Conservation (phyloP, 35 echinoderm and acorn worm species). For the Ophiothrix spiculata region DNA sequence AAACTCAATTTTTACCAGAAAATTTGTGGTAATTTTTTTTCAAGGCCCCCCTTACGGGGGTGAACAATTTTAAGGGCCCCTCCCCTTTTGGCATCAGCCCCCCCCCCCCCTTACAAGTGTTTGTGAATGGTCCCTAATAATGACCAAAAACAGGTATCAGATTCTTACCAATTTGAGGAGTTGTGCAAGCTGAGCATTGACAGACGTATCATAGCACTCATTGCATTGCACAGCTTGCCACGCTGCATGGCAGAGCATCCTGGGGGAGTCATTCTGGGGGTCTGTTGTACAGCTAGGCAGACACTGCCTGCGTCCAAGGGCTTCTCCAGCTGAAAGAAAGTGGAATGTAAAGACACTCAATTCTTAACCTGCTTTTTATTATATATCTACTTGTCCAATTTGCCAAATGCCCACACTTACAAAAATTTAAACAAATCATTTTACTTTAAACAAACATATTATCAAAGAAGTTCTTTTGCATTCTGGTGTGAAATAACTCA, state of each 20-base stretch:
- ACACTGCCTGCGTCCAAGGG: neutral
- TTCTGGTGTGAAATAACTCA: too few relatives aligned
- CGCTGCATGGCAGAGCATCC: neutral
- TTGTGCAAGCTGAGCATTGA: neutral
- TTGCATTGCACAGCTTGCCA: neutral
- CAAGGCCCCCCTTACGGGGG: neutral
- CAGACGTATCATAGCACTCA: neutral
- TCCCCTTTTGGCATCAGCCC: neutral
- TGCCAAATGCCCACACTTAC: too few relatives aligned
- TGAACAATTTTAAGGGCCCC: neutral
- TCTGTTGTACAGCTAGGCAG: neutral
- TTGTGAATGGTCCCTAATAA: neutral
- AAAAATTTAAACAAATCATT: too few relatives aligned
- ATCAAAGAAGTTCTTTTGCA: too few relatives aligned
- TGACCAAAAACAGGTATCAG: neutral
- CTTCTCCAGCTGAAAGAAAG: neutral
- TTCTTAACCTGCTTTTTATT: too few relatives aligned
- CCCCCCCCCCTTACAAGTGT: neutral
- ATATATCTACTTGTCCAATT: too few relatives aligned
- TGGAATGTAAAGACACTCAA: too few relatives aligned
- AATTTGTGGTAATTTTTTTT: neutral
- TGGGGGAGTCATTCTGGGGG: neutral
- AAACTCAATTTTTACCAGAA: neutral
- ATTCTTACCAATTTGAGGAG: neutral
- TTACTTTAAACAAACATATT: too few relatives aligned